Conservation (phyloP, 1,140 invertebrate species). For the Scaptomyza graminum region DNA sequence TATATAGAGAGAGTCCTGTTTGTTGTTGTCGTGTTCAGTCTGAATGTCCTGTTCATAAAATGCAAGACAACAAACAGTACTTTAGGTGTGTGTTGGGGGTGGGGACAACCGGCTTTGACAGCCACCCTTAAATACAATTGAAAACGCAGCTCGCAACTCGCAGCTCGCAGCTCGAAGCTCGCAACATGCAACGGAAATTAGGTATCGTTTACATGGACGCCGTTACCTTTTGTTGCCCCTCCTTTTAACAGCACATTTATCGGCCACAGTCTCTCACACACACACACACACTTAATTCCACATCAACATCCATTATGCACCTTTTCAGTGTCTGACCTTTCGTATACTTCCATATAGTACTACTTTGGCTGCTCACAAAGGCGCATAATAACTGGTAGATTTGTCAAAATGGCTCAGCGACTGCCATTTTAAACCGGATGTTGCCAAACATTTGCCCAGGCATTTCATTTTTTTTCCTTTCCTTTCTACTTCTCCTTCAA, state of each 20-base stretch:
- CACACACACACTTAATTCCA: constrained; percentile 22
- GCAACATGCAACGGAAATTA: constrained; percentile 70
- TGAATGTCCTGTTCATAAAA: constrained; percentile 59
- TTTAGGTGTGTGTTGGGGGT: not conserved
- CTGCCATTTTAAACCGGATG: constrained; percentile 79
- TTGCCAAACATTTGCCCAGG: constrained; percentile 69
- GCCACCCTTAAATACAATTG: constrained; percentile 1
- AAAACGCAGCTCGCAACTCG: not conserved
- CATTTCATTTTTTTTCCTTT: constrained; percentile 6
- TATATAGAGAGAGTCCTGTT: not conserved
- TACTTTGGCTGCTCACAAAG: constrained; percentile 35
- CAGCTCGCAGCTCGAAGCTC: constrained; percentile 12
- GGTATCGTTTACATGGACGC: constrained; percentile 73
- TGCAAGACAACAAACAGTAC: constrained; percentile 51
- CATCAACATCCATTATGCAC: constrained; percentile 70
- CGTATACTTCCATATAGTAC: not conserved
- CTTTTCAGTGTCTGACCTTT: constrained; percentile 32
- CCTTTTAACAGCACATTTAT: constrained; percentile 17
- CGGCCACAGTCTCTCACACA: constrained; percentile 25
- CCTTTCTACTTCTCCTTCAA: too few species aligned
- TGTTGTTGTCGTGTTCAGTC: not conserved
- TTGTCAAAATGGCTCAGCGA: constrained; percentile 72
- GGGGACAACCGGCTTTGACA: not conserved
- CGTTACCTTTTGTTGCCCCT: constrained; percentile 39
- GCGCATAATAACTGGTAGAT: constrained; percentile 67